Percentiles rank a stretch among this genome's conserved stretches.
These are phyloP conservation scores for Spea hammondii DNA, from an alignment of 2,797 vertebrate species.

Conservation along the genomic window DNA sequence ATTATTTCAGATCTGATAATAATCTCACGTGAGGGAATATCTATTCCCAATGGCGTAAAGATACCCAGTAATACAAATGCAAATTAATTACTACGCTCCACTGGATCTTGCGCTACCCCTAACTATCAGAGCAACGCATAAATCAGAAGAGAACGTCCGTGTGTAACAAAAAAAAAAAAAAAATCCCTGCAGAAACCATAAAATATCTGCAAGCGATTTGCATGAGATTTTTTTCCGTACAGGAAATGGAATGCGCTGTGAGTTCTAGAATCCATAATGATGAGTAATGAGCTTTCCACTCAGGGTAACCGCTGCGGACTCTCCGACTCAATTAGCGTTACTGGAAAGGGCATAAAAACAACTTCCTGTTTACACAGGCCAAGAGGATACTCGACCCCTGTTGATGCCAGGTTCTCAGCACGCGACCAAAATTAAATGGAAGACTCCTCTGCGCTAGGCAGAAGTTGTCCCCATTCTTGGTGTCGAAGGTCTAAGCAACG, in stretches of 20 bases:
- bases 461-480: background rate
- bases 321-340: slow-evolving; percentile 37
- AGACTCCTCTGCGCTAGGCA: background rate
- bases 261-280: slow-evolving; percentile 39
- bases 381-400: background rate
- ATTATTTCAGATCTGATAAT: no score
- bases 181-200: background rate
- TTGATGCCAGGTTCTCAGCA: background rate
- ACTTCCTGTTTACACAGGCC: slow-evolving; percentile 21
- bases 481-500: no score
- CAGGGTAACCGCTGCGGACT: slow-evolving; percentile 13
- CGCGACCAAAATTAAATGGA: background rate
- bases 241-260: slow-evolving; percentile 35
- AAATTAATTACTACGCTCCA: background rate
- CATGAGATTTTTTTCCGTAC: slow-evolving; percentile 15
- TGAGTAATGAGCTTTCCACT: slow-evolving; percentile 37
- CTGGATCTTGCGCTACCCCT: background rate
- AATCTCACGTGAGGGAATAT: background rate
- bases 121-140: background rate
- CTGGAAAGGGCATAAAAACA: slow-evolving; percentile 33
- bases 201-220: slow-evolving; percentile 18
- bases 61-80: background rate
- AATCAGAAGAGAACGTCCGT: background rate
- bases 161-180: no score
- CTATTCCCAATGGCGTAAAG: background rate